Evolutionary conservation across 2,797 vertebrate genomes (phyloP).

Genomic region (Malurus leucopterus): DNA sequence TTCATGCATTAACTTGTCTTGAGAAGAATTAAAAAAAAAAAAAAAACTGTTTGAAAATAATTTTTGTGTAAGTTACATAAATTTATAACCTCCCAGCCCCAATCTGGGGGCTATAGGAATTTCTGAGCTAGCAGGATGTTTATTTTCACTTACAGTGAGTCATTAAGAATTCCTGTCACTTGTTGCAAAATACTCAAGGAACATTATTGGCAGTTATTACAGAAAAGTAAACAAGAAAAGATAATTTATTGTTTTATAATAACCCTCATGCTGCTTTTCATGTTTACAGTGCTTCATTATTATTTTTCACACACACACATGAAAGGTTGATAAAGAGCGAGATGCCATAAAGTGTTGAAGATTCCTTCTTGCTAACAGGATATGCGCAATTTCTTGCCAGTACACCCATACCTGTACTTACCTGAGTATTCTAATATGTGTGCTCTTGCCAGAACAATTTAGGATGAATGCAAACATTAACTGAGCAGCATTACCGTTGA

Average conservation of each 20-base stretch:
- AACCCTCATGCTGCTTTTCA: neutral
- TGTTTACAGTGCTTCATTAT: neutral
- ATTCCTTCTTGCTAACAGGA: neutral
- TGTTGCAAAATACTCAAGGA: neutral
- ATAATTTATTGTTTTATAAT: neutral
- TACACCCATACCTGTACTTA: neutral
- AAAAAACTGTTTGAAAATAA: neutral
- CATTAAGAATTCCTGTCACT: neutral
- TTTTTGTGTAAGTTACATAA: neutral
- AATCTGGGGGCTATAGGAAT: neutral
- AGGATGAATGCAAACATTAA: neutral
- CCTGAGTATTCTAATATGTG: neutral
- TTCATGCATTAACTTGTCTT: neutral
- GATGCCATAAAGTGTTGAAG: neutral
- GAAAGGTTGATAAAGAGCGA: neutral
- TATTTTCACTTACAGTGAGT: neutral
- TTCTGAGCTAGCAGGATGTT: neutral
- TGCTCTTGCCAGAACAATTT: neutral
- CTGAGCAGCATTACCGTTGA: neutral
- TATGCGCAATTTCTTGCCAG: neutral
- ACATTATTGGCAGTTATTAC: rapidly evolving
- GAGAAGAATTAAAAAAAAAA: neutral
- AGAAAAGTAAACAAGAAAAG: too few species aligned
- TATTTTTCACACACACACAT: neutral
- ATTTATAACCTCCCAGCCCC: rapidly evolving